A percentile compares a stretch with the other conserved stretches of the same genome.
Evolutionary conservation across 2,797 vertebrate genomes (phyloP).

Genomic region (Ispidina picta): DNA sequence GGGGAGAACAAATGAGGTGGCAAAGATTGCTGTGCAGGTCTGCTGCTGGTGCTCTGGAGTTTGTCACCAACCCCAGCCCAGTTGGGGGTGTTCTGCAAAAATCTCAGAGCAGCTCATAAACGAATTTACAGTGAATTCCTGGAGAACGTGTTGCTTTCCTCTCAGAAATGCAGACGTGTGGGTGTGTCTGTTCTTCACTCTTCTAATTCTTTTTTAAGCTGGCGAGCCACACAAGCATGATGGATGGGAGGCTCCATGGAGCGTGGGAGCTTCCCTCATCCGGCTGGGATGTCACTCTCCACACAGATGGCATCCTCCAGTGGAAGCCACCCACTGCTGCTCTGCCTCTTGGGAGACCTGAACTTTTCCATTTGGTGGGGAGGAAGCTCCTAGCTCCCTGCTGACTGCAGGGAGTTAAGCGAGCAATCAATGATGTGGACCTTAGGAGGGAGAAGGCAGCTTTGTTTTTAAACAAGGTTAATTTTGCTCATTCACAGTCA

Average conservation of each 20-base stretch:
- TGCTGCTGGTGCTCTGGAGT: neutral
- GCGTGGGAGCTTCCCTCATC: constrained; percentile 42
- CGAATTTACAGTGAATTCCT: neutral
- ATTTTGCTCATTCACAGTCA: neutral
- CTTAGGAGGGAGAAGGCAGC: neutral
- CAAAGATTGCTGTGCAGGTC: neutral
- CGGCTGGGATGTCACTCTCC: neutral
- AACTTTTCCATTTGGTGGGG: neutral
- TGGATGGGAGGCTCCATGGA: neutral
- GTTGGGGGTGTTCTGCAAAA: neutral
- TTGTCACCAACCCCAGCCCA: neutral
- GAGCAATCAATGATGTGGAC: neutral
- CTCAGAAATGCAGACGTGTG: constrained; percentile 43
- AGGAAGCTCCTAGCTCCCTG: constrained; percentile 20
- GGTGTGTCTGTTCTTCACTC: constrained; percentile 14
- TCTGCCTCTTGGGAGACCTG: constrained; percentile 34
- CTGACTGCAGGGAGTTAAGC: neutral
- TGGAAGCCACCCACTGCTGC: constrained; percentile 51
- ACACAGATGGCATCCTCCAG: constrained; percentile 18
- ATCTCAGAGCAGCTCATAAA: neutral
- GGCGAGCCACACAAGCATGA: neutral
- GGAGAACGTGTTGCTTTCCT: constrained; percentile 15
- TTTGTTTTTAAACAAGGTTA: constrained; percentile 6
- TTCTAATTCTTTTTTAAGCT: constrained; percentile 37
- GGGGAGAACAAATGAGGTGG: neutral